Percentiles rank a stretch among this genome's conserved stretches.
phyloP scores from a whole-genome alignment of 2,113 vertebrate genomes.

The Myotis davidii region DNA sequence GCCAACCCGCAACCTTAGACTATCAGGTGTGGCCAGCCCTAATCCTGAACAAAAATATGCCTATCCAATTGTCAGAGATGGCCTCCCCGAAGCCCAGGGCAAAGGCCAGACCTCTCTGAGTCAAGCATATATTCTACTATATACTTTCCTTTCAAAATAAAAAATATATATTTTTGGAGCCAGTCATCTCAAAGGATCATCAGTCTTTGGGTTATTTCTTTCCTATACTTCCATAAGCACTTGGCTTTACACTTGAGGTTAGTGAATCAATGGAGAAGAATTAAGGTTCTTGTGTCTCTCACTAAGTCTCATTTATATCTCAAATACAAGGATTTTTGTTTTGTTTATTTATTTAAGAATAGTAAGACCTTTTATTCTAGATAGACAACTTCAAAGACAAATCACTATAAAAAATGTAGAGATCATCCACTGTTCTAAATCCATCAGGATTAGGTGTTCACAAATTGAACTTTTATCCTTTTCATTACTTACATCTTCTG shows the following conservation, averaged over 20 bases:
- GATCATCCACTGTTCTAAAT: not conserved
- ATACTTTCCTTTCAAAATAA: not conserved
- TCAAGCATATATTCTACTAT: not conserved
- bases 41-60: not conserved
- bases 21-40: not conserved
- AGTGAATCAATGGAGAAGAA: not conserved
- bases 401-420: not conserved
- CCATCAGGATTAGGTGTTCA: constrained; percentile 21
- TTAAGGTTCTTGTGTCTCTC: not conserved
- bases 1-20: not conserved
- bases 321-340: constrained; percentile 35
- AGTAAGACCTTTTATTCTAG: not conserved
- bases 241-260: constrained; percentile 37
- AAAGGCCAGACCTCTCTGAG: not conserved
- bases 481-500: constrained; percentile 56
- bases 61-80: not conserved
- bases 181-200: not conserved
- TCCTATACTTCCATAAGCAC: not conserved
- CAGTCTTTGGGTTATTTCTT: not conserved
- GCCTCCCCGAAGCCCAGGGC: not conserved
- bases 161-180: not conserved
- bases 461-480: constrained; percentile 49
- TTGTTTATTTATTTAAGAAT: constrained; percentile 35
- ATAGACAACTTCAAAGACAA: constrained; percentile 12
- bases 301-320: constrained; percentile 6